Base-by-base conservation (phyloP, 1,140 invertebrate genomes). In the Zaprionus gabonicus region DNA sequence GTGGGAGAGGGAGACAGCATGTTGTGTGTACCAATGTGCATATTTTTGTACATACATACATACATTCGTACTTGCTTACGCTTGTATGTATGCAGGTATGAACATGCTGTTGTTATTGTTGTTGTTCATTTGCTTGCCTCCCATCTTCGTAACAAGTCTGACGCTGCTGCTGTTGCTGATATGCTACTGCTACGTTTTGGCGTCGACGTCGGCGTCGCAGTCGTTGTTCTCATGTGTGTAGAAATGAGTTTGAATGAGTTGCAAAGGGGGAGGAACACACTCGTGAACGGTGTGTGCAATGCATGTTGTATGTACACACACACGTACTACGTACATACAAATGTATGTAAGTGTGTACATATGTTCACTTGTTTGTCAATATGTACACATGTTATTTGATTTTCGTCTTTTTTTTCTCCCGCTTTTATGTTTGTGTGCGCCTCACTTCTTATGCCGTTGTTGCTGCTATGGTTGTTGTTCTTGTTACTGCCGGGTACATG, bases 351-450 rank as follows among this genome's bases (percentile, higher is more conserved):
- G 41, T 46, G 46, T 23, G 13, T 64, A 36, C 51, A 66, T 79
- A 71, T 79, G 72, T 69, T 67, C 62, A 76, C 75, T 78, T 83
- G 85, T 84, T 88, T 87, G 83, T 87, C 83, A 83, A 90, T 90
- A 81, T 90, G 78, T 88, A 88, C 84, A 83, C 81, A 90, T 88
- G 75, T 88, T 88, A 90, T 88, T 88, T 88, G 85, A 84, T 90
- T 88, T 88, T 82, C 79, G 76, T 67, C 85, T 81, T 78, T 83
- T 82, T 88, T 82, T 76, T 79, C 80, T 72, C 46, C 60, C 44
- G 59, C 46, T 38, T 65, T 71, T 63, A 62, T 69, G 63, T 58
- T 57, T 60, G 71, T 73, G 68, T 68, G 41, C 41, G 72, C 57
- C 69, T 58, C 74, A 77, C 77, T 80, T 77, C 68, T 67, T 74